Percentiles rank a stretch among this genome's conserved stretches.
Conservation (phyloP, 2,113 vertebrate genomes). For the Syngnathus typhle region DNA sequence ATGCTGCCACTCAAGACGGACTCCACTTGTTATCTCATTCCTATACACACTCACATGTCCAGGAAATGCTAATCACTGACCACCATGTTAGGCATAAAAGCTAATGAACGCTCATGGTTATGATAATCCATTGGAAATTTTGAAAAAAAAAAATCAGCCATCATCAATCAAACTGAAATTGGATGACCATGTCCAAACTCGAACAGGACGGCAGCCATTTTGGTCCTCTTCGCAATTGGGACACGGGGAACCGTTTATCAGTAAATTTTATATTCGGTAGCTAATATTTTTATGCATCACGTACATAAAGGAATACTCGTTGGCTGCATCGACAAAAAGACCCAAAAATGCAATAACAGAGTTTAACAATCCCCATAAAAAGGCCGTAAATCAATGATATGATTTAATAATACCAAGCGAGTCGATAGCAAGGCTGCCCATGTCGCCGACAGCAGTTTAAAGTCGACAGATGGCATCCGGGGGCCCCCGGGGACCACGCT, state of each 20-base stretch:
- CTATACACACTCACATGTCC: neutral
- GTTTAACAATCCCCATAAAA: neutral
- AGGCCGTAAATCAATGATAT: neutral
- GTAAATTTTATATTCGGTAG: neutral
- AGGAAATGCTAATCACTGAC: neutral
- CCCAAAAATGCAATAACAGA: neutral
- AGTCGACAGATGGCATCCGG: neutral
- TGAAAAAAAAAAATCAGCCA: neutral
- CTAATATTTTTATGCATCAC: neutral
- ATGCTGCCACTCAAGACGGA: constrained; percentile 54
- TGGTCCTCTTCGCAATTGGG: neutral
- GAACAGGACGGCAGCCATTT: neutral
- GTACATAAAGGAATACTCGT: neutral
- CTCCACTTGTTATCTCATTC: constrained; percentile 61
- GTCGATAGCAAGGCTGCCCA: constrained; percentile 1
- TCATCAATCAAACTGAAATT: neutral
- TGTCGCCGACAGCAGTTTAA: constrained; percentile 15
- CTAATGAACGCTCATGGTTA: neutral
- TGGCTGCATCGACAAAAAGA: neutral
- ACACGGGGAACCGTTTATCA: neutral
- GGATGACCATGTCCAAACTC: neutral
- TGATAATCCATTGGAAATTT: neutral
- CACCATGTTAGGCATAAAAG: neutral
- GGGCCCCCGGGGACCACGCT: constrained; percentile 34
- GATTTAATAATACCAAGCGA: neutral